Percentiles rank a stretch among this genome's conserved stretches.
Conservation (phyloP, 2,888 invertebrate species). For the Meandrusa payeni region DNA sequence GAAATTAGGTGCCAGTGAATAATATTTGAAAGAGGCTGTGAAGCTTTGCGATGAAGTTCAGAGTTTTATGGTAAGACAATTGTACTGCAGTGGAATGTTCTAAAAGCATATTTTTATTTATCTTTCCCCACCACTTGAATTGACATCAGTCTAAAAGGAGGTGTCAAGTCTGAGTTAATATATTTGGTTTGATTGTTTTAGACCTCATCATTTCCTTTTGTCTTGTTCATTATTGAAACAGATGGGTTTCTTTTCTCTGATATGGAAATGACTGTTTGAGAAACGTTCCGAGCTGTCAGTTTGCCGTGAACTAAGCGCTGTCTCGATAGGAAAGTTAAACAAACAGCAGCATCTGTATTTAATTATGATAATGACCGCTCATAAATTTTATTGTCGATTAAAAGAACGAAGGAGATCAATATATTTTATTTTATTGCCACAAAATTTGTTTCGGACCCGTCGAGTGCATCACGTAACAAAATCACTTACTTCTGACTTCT, state of each 20-base stretch:
- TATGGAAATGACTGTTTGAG: conserved; percentile 13
- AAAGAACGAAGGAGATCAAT: conserved; percentile 10
- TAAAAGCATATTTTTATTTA: conserved; percentile 3
- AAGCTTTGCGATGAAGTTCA: too few species aligned
- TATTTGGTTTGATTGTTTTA: conserved; percentile 1
- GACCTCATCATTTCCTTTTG: conserved; percentile 4
- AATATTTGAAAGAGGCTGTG: too few species aligned
- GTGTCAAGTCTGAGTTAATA: conserved; percentile 14
- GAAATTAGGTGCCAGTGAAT: too few species aligned
- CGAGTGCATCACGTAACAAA: conserved; percentile 5
- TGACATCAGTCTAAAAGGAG: conserved; percentile 8
- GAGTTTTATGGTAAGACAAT: too few species aligned
- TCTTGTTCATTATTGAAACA: conserved; percentile 14
- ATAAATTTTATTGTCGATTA: conserved; percentile 17
- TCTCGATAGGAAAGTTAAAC: conserved; percentile 5
- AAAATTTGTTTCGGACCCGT: conserved; percentile 4
- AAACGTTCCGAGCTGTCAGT: conserved; percentile 1
- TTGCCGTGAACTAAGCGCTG: neutral
- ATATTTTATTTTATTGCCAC: conserved; percentile 10
- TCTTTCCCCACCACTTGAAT: conserved; percentile 11
- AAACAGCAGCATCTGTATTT: conserved; percentile 16
- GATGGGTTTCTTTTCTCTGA: conserved; percentile 5
- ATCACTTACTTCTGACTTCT: conserved; percentile 3
- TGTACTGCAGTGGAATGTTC: neutral
- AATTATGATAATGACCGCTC: conserved; percentile 19